Base-by-base conservation (phyloP, 2,797 vertebrate genomes). In the Rhabdomys pumilio region DNA sequence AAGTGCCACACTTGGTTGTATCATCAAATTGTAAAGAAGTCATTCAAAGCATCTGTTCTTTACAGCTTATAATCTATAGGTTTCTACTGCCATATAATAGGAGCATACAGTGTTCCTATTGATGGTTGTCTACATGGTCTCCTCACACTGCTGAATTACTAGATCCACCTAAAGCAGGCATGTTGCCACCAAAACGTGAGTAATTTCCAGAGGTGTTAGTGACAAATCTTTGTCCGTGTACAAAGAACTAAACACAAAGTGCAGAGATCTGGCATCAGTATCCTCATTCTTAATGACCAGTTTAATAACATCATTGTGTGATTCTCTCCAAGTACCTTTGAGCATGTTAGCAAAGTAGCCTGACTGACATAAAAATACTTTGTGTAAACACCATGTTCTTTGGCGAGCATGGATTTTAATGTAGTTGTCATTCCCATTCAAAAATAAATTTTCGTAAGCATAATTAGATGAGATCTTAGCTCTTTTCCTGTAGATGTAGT, bases 1-100 rank as follows among this genome's bases (percentile, higher is more conserved):
- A 82, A 99, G 98, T 24, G 99, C 99, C 4, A 99, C 98, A 31
- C 99, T 99, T 98, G 99, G 99, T 97, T 99, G 99, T 3, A 99
- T 99, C 99, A 99, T 99, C 88, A 99, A 98, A 98, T 99, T 99
- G 98, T 99, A 99, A 85, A 99, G 99, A 93, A 99, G 99, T 99
- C 99, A 99, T 93, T 99, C 99, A 81, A 99, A 99, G 98, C 99
- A 99, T 99, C 98, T 99, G 97, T 99, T 99, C 98, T 99, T 99
- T 96, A 99, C 99, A 0, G 99, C 99, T 97, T 99, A 99, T 96
- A 99, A 97, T 90, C 99, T 99, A 0, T 99, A 99, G 0, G 99
- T 99, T 81, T 98, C 99, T 0, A 99, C 99, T 50, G 99, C 99
- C 5, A 98, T 98, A 4, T 99, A 99, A 97, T 99, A 99, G 73